phyloP scores from a whole-genome alignment of 2,888 invertebrate species.

The Coenonympha glycerion region DNA sequence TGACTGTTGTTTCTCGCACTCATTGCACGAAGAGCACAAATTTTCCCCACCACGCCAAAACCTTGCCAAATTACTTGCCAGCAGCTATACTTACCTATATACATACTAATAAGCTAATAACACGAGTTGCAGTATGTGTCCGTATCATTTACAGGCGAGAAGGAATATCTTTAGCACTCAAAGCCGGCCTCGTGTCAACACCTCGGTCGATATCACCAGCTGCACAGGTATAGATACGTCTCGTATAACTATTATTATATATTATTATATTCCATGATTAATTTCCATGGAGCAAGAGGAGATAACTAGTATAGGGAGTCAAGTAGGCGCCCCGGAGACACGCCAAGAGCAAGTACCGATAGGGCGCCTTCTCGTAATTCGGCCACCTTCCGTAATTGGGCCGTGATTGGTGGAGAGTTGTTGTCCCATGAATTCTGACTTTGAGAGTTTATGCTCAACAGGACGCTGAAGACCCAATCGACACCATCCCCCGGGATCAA shows the following conservation, averaged over 20 bases:
- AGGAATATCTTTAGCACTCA: conserved; percentile 56
- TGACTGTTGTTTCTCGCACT: too few relatives aligned
- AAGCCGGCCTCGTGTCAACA: conserved; percentile 57
- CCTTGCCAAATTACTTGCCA: background rate
- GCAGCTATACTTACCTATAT: background rate
- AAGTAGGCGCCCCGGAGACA: too few relatives aligned
- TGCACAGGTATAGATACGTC: conserved; percentile 39
- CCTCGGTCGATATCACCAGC: conserved; percentile 52
- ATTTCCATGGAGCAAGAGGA: too few relatives aligned
- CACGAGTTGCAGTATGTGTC: too few relatives aligned
- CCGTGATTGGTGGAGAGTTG: too few relatives aligned
- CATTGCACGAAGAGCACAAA: too few relatives aligned
- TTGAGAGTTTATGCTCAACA: conserved; percentile 22
- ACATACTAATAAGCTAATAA: background rate
- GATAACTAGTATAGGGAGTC: too few relatives aligned
- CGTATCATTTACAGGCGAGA: conserved; percentile 60
- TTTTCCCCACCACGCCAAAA: too few relatives aligned
- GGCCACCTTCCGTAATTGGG: too few relatives aligned
- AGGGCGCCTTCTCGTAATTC: too few relatives aligned
- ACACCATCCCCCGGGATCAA: conserved; percentile 48
- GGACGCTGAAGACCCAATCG: conserved; percentile 40
- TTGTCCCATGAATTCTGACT: background rate
- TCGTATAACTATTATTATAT: background rate
- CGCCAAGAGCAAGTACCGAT: too few relatives aligned
- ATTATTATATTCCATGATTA: background rate